Evolutionary conservation across 2,113 vertebrate genomes (phyloP), one percentile per base, ranked within the genome.

Genomic region (Hemicordylus capensis): DNA sequence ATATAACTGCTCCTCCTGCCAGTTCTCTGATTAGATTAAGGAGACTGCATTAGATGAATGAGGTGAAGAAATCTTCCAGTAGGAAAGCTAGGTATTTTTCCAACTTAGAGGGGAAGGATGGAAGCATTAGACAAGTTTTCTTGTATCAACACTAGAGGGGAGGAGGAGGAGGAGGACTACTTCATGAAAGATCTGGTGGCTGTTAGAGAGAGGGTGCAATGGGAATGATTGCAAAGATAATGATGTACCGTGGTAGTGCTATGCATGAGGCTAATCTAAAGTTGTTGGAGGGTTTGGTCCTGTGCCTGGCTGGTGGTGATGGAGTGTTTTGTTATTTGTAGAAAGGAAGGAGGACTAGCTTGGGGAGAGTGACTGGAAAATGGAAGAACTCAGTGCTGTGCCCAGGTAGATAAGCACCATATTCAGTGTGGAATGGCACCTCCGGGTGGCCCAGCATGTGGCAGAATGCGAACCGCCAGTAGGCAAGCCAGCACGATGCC

Each of bases 401-500:
- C 26, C 44, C 44, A n/a, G 15, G 42, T 46, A 31, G 11, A 4
- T 1, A 17, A 2, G 14, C 1, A 7, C 17, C 7, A 31, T n/a
- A 4, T 6, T 95, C 91, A 95, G 61, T 31, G 74, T 34, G 79
- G 69, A 12, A 56, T 26, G 24, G 59, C 0, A 0, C 14, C 80
- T 83, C 11, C 39, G 54, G 67, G 28, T 42, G 66, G 84, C 64
- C 0, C 82, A 7, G 87, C 76, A 76, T 89, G 87, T 37, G 75
- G 24, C 58, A 48, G 94, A 89, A 80, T 93, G 56, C 87, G 97
- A 88, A 93, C 93, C 51, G 98, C 97, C 78, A 98, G 93, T 64
- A 98, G 91, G 87, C 97, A 98, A 46, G 97, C 91, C 84, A 97
- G 91, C 63, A 96, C 92, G 0, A 98, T 97, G 64, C 97, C 97